A percentile compares a stretch with the other conserved stretches of the same genome.
phyloP scores from a whole-genome alignment of 2,888 invertebrate species.

The Netelia virgata region DNA sequence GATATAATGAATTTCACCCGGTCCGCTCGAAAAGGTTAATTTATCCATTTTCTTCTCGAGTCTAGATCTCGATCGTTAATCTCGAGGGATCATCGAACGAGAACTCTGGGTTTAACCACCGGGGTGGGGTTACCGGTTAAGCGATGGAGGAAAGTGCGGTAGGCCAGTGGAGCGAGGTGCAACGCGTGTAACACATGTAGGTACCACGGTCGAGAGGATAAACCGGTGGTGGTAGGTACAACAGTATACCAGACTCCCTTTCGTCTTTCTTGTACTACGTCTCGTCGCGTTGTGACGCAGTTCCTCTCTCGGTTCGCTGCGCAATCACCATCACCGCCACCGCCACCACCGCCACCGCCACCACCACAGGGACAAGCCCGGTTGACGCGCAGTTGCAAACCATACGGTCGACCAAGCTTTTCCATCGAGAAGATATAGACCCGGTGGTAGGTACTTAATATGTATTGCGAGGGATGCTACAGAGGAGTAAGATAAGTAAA shows the following conservation, averaged over 20 bases:
- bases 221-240: too few relatives aligned
- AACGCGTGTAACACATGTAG: too few relatives aligned
- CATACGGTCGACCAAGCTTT: neutral
- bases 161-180: slow-evolving; percentile 55
- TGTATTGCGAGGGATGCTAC: neutral
- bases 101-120: slow-evolving; percentile 20
- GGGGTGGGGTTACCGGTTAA: slow-evolving; percentile 38
- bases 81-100: slow-evolving; percentile 32
- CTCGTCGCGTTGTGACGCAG: slow-evolving; percentile 66
- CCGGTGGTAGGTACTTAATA: neutral
- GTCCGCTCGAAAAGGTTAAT: too few relatives aligned
- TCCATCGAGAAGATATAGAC: slow-evolving; percentile 18
- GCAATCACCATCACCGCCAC: neutral
- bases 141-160: slow-evolving; percentile 46
- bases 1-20: too few relatives aligned
- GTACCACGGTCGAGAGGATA: too few relatives aligned
- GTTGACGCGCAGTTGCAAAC: slow-evolving; percentile 46
- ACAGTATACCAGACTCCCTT: neutral
- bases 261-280: neutral
- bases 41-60: neutral
- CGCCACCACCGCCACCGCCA: too few relatives aligned
- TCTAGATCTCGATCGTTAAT: slow-evolving; percentile 27
- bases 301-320: slow-evolving; percentile 61
- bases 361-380: neutral
- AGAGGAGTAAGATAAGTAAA: neutral